A percentile compares a stretch with the other conserved stretches of the same genome.
These are phyloP conservation scores for Trilocha varians DNA, from an alignment of 2,888 invertebrate genomes.

Conservation along the genomic window DNA sequence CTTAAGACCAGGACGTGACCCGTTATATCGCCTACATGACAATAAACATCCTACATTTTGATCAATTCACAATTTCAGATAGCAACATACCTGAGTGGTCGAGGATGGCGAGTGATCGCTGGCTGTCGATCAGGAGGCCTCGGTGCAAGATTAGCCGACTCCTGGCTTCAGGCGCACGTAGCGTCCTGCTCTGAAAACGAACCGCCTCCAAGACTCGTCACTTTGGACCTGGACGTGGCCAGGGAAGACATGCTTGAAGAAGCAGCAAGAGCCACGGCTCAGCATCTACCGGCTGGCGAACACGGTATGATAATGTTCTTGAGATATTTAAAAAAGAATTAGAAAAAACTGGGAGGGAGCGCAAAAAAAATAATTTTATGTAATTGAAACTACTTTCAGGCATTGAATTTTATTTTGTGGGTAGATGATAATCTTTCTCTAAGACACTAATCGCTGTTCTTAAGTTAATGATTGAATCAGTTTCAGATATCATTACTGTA, in stretches of 20 bases:
- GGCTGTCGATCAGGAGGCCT: conserved; percentile 78
- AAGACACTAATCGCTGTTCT: too few species aligned
- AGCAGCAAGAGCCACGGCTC: conserved; percentile 83
- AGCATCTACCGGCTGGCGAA: conserved; percentile 87
- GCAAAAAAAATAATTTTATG: too few species aligned
- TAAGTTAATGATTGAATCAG: too few species aligned
- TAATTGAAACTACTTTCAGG: too few species aligned
- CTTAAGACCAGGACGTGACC: too few species aligned
- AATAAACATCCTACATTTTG: too few species aligned
- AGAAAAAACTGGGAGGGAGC: background rate
- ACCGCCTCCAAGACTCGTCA: conserved; percentile 73
- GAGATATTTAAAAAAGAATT: conserved; percentile 6
- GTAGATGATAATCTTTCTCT: too few species aligned
- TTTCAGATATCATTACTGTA: too few species aligned
- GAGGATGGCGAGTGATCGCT: conserved; percentile 85
- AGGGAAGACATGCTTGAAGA: conserved; percentile 86
- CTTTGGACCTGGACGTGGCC: conserved; percentile 84
- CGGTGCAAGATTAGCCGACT: conserved; percentile 74
- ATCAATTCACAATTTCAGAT: conserved; percentile 47
- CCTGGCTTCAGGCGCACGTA: conserved; percentile 69
- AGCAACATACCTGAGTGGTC: conserved; percentile 79
- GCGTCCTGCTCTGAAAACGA: conserved; percentile 62
- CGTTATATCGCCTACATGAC: too few species aligned
- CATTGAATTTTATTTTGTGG: too few species aligned
- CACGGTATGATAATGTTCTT: conserved; percentile 78